phyloP scores from a whole-genome alignment of 2,113 vertebrate genomes.

The Gulo gulo region DNA sequence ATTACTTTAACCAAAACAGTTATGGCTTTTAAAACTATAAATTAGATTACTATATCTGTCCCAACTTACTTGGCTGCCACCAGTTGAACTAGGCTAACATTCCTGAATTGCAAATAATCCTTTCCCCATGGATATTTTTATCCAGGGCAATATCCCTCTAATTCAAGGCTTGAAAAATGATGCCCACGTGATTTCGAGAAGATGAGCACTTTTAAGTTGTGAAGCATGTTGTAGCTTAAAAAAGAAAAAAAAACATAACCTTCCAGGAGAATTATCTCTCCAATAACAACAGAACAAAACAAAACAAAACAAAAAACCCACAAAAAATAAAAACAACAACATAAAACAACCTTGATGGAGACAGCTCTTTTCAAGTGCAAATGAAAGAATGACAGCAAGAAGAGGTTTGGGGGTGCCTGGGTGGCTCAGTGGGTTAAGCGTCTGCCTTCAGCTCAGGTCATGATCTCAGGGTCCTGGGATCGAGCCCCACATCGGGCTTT shows the following conservation, averaged over 20 bases:
- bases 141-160: neutral
- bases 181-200: neutral
- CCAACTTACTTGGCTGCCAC: neutral
- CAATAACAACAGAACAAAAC: neutral
- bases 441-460: too few relatives aligned
- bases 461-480: too few relatives aligned
- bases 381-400: neutral
- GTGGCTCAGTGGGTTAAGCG: too few relatives aligned
- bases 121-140: conserved; percentile 1
- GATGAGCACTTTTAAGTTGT: neutral
- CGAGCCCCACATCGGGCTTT: too few relatives aligned
- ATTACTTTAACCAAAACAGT: neutral
- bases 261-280: conserved; percentile 10
- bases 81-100: neutral
- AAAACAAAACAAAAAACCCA: neutral
- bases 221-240: conserved; percentile 11
- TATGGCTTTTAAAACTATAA: neutral
- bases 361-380: conserved; percentile 30
- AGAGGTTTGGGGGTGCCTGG: neutral
- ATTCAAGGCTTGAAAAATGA: neutral
- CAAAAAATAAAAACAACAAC: neutral
- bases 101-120: neutral
- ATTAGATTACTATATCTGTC: neutral
- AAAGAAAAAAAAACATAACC: neutral
- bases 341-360: neutral